Conservation (phyloP, 1,140 invertebrate species). For the Drosophila erecta region DNA sequence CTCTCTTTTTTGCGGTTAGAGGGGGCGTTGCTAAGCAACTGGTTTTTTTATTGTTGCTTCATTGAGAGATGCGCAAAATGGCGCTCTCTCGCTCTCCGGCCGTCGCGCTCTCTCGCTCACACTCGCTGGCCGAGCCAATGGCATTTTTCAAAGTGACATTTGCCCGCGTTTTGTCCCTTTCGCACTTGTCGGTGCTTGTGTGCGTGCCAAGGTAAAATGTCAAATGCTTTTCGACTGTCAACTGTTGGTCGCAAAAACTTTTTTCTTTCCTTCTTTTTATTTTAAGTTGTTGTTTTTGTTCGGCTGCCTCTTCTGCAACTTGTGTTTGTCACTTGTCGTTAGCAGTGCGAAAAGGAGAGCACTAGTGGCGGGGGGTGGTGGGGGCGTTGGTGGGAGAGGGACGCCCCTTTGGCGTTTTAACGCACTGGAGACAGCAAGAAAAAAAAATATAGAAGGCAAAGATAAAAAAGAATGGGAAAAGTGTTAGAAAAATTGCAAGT, state of each 20-base stretch:
- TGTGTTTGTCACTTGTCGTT: conserved; percentile 62
- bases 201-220: conserved; percentile 82
- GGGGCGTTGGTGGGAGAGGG: conserved; percentile 5
- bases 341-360: conserved; percentile 46
- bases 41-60: conserved; percentile 57
- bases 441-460: conserved; percentile 23
- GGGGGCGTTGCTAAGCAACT: conserved; percentile 85
- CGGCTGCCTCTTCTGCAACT: conserved; percentile 31
- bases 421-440: conserved; percentile 50
- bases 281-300: conserved; percentile 27
- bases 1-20: conserved; percentile 66
- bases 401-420: conserved; percentile 79
- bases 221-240: conserved; percentile 83
- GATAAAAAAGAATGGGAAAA: conserved; percentile 1
- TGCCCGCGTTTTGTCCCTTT: conserved; percentile 75
- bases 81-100: conserved; percentile 30
- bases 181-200: conserved; percentile 37
- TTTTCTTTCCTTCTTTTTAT: conserved; percentile 18
- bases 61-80: conserved; percentile 71
- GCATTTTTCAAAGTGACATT: conserved; percentile 85
- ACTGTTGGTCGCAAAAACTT: conserved; percentile 78
- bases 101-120: conserved; percentile 26
- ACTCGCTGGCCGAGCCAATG: conserved; percentile 72
- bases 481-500: conserved; percentile 16
- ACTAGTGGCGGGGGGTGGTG: conserved; percentile 14